These are phyloP conservation scores for Cataglyphis altisquamis DNA, from an alignment of 2,888 invertebrate genomes.

Conservation along the genomic window DNA sequence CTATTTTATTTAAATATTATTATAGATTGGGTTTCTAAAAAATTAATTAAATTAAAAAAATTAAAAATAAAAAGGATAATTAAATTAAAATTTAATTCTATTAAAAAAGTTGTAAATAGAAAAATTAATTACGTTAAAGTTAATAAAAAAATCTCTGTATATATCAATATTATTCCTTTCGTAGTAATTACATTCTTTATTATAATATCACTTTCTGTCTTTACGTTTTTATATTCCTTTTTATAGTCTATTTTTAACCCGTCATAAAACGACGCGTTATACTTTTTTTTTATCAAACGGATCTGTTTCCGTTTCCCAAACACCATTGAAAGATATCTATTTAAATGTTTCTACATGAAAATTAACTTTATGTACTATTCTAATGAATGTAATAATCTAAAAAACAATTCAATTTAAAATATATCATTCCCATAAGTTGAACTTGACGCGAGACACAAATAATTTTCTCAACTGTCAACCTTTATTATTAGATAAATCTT, in stretches of 20 bases:
- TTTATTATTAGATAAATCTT: not conserved
- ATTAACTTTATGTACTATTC: not conserved
- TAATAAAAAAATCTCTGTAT: not conserved
- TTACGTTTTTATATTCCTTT: not conserved
- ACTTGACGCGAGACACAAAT: not conserved
- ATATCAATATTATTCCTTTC: not conserved
- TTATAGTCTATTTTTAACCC: not conserved
- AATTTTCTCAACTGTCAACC: not conserved
- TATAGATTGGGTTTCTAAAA: not conserved
- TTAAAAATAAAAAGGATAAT: too few species aligned
- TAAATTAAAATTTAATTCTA: too few species aligned
- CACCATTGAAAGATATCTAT: not conserved
- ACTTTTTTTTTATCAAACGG: constrained; percentile 46
- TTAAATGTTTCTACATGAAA: constrained; percentile 1
- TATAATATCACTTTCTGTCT: not conserved
- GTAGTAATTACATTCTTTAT: not conserved
- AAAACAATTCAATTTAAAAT: not conserved
- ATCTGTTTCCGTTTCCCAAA: constrained; percentile 59
- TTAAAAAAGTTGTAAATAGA: too few species aligned
- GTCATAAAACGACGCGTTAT: constrained; percentile 25
- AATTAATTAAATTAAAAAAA: not conserved
- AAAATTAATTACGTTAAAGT: not conserved
- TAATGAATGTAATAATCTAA: not conserved
- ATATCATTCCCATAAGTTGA: not conserved
- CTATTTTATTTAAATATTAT: not conserved